A percentile compares a stretch with the other conserved stretches of the same genome.
Evolutionary conservation across 2,797 vertebrate genomes (phyloP).

Genomic region (Pangasius macronema): DNA sequence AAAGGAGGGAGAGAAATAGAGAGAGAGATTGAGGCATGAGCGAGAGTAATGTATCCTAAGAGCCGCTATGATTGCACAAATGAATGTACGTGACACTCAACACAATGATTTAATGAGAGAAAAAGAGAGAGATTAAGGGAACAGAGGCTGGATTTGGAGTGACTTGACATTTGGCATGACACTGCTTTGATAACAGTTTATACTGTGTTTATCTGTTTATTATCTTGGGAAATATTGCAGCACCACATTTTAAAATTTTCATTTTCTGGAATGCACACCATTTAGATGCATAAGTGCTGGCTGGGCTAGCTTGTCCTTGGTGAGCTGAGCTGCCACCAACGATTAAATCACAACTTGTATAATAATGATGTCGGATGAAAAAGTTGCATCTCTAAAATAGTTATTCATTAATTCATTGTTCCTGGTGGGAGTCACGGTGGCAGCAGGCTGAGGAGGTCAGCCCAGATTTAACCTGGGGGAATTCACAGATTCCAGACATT

Average conservation of each 20-base stretch:
- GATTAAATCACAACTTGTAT: constrained; percentile 22
- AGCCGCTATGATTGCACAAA: constrained; percentile 15
- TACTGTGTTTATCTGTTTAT: background rate
- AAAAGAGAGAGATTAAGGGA: constrained; percentile 24
- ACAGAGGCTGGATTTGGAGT: constrained; percentile 16
- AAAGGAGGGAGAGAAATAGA: background rate
- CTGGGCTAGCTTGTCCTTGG: constrained; percentile 48
- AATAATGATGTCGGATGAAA: background rate
- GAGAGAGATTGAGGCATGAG: constrained; percentile 6
- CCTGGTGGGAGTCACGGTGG: background rate
- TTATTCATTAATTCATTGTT: background rate
- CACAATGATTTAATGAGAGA: constrained; percentile 6
- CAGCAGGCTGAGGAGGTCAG: background rate
- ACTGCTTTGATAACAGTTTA: background rate
- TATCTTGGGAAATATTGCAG: constrained; percentile 3
- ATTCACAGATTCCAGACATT: background rate
- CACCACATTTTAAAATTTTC: background rate
- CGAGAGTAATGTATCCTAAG: constrained; percentile 18
- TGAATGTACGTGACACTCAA: constrained; percentile 17
- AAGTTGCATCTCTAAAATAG: background rate
- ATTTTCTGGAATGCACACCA: background rate
- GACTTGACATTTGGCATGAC: constrained; percentile 28
- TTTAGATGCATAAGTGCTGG: constrained; percentile 37
- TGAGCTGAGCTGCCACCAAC: constrained; percentile 49
- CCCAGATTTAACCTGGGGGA: background rate